phyloP scores from a whole-genome alignment of 2,888 invertebrate species.

The Leucophenga montana region DNA sequence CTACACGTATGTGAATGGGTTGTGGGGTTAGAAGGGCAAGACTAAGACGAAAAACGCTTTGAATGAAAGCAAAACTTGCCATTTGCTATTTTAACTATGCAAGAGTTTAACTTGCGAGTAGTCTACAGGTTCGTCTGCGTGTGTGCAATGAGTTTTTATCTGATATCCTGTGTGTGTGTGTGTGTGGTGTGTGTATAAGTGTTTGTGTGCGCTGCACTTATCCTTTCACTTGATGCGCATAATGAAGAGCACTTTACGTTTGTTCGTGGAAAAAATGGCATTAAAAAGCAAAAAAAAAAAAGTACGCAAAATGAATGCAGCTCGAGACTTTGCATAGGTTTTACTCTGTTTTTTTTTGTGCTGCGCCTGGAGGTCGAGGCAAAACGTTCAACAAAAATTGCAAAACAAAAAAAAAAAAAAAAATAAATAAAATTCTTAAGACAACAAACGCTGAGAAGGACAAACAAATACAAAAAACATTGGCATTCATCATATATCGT shows the following conservation, averaged over 20 bases:
- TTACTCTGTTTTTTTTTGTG: neutral
- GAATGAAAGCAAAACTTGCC: constrained; percentile 22
- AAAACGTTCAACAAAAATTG: constrained; percentile 2
- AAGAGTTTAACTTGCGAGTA: constrained; percentile 28
- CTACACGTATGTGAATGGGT: neutral
- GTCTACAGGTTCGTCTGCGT: constrained; percentile 16
- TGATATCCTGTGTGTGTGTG: constrained; percentile 26
- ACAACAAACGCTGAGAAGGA: constrained; percentile 29
- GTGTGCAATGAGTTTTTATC: constrained; percentile 18
- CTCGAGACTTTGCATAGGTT: too few relatives aligned
- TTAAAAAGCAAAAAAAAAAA: neutral
- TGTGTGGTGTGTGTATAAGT: neutral
- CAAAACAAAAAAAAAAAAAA: constrained; percentile 6
- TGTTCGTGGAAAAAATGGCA: constrained; percentile 47
- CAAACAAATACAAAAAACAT: constrained; percentile 39
- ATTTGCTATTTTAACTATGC: constrained; percentile 16
- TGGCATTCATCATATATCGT: constrained; percentile 49
- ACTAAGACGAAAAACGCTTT: neutral
- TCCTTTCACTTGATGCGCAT: constrained; percentile 68
- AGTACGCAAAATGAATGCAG: neutral
- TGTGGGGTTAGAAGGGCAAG: neutral
- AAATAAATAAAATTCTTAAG: constrained; percentile 29
- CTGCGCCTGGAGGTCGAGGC: constrained; percentile 19
- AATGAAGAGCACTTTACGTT: constrained; percentile 68
- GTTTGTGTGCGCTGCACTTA: constrained; percentile 57